Percentiles rank a stretch among this genome's conserved stretches.
These are phyloP conservation scores for Bufotes viridis DNA, from an alignment of 2,797 vertebrate species.

Conservation along the genomic window DNA sequence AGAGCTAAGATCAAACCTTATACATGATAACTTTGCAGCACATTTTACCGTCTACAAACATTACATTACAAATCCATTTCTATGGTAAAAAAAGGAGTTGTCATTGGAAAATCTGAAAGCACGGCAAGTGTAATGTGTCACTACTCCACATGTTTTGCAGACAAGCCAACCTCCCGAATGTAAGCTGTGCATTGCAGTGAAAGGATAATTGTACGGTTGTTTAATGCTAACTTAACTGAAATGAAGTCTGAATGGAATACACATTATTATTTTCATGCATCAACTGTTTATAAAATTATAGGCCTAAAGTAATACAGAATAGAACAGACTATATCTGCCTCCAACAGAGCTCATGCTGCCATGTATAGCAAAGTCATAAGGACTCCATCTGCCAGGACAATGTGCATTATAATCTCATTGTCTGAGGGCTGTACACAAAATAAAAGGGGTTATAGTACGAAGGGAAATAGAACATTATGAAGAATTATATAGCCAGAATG, in stretches of 20 bases:
- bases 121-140: conserved; percentile 36
- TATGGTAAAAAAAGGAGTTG: conserved; percentile 4
- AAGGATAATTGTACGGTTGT: conserved; percentile 61
- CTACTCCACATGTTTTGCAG: conserved; percentile 33
- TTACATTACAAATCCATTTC: neutral
- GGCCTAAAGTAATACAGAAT: conserved; percentile 49
- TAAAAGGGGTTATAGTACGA: conserved; percentile 8
- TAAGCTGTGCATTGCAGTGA: conserved; percentile 50
- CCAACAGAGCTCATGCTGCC: conserved; percentile 39
- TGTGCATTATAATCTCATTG: conserved; percentile 54
- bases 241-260: conserved; percentile 58
- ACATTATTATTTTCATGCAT: conserved; percentile 63
- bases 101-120: conserved; percentile 21
- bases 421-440: conserved; percentile 25
- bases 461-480: conserved; percentile 38
- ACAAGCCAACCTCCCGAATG: conserved; percentile 48
- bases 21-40: neutral
- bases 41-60: neutral
- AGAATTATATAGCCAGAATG: neutral
- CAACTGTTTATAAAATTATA: conserved; percentile 62
- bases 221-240: conserved; percentile 62
- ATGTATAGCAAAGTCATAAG: conserved; percentile 35
- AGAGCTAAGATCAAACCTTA: neutral
- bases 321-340: conserved; percentile 48
- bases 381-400: conserved; percentile 52